Base-by-base conservation (phyloP, 2,888 invertebrate species). In the Nomada ruficornis region DNA sequence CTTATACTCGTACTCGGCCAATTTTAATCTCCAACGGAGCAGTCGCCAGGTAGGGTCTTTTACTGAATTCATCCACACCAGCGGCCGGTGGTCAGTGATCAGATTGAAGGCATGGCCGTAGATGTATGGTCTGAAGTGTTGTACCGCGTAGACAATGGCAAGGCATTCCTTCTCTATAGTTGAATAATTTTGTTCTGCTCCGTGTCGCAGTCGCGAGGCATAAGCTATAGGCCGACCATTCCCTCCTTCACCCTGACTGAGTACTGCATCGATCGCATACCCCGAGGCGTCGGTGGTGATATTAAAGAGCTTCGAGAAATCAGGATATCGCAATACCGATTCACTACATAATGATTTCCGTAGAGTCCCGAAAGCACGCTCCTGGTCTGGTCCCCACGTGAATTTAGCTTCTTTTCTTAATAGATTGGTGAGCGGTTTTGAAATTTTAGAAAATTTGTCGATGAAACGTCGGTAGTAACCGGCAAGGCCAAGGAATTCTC, bases 231-330 rank as follows among this genome's bases (percentile, higher is more conserved):
- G 68, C 20, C 11, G 10, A n/a, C 69, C 69, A 13, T 62, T 4
- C 0, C 64, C 64, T 11, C 50, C n/a, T 42, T 62, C 36, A 0
- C 70, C 77, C 20, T 77, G 77, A 20, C 68, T 76, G 2, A 76
- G 44, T 2, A 76, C 26, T 11, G 52, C 75, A 2, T 42, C 75
- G 2, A 75, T 54, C 3, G 68, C 75, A 7, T 62, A 54, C 1
- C 26, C 69, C 1, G 62, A 68, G 0, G 69, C 69, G 29, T 76
- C 62, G 1, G 55, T 69, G 1, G 75, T 76, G 2, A 69, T 15
- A 7, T 47, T 52, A n/a, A 76, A 76, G 3, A 36, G 2, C 1
- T 55, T 7, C 9, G 23, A 2, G 59, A 74, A 74, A 15, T 74
- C 29, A 0, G 64, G 63, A 15, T 55, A 70, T 36, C 20, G 57